phyloP scores from a whole-genome alignment of 2,888 invertebrate species.

The Thalpophila matura region DNA sequence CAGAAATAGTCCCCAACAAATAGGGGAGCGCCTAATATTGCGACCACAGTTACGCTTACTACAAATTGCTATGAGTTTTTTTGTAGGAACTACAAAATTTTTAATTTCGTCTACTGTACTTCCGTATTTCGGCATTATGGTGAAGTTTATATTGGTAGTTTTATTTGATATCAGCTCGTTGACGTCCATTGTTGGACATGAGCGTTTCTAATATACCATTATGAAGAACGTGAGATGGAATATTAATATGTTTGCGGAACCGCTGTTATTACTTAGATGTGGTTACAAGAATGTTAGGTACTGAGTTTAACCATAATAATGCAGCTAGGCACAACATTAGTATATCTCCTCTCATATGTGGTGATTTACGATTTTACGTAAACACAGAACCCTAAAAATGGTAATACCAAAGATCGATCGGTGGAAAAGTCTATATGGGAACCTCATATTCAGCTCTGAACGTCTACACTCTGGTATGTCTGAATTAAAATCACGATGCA shows the following conservation, averaged over 20 bases:
- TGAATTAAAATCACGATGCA: slow-evolving; percentile 55
- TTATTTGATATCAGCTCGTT: slow-evolving; percentile 13
- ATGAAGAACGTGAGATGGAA: too few species aligned
- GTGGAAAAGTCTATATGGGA: neutral
- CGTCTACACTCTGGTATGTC: slow-evolving; percentile 26
- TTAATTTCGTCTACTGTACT: slow-evolving; percentile 60
- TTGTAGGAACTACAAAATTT: slow-evolving; percentile 67
- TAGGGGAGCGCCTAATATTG: slow-evolving; percentile 73
- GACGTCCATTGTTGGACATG: neutral
- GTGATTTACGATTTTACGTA: too few species aligned
- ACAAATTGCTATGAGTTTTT: slow-evolving; percentile 73
- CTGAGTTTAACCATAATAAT: too few species aligned
- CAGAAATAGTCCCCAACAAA: slow-evolving; percentile 41
- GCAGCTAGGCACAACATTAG: too few species aligned
- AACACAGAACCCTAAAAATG: neutral
- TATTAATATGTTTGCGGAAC: too few species aligned
- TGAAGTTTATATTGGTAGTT: slow-evolving; percentile 12
- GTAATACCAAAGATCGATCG: slow-evolving; percentile 7
- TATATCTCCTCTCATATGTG: too few species aligned
- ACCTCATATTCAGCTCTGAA: slow-evolving; percentile 9
- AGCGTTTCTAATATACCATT: too few species aligned
- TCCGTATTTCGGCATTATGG: slow-evolving; percentile 30
- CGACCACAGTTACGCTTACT: slow-evolving; percentile 63
- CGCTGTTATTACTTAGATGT: too few species aligned
- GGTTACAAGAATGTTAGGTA: too few species aligned